Percentiles rank a stretch among this genome's conserved stretches.
Evolutionary conservation across 2,888 invertebrate species (phyloP).

Genomic region (Erynnis tages): DNA sequence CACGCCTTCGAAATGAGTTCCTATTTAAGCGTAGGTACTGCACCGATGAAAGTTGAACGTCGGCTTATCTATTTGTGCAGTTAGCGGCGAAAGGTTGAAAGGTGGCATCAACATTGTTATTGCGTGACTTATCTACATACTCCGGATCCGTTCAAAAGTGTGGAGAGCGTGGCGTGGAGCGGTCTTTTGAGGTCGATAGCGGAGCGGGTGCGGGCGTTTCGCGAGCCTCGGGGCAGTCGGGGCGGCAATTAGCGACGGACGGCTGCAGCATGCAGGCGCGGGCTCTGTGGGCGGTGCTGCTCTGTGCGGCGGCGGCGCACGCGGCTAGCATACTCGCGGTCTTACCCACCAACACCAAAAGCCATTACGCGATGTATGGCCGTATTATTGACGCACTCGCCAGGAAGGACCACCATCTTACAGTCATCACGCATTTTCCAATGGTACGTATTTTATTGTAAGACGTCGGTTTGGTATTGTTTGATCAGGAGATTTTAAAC

Average conservation of each 20-base stretch:
- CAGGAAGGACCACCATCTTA: constrained; percentile 63
- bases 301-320: constrained; percentile 47
- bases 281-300: constrained; percentile 51
- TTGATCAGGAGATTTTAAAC: not conserved
- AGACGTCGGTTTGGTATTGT: too few species aligned
- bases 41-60: constrained; percentile 9
- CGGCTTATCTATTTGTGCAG: constrained; percentile 12
- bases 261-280: constrained; percentile 68
- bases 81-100: constrained; percentile 12
- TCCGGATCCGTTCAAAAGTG: constrained; percentile 31
- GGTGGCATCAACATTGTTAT: constrained; percentile 27
- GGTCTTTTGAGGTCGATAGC: constrained; percentile 11
- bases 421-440: constrained; percentile 72
- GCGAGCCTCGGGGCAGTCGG: constrained; percentile 26
- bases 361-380: constrained; percentile 79
- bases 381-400: constrained; percentile 70
- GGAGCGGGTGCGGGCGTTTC: constrained; percentile 3
- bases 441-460: constrained; percentile 57
- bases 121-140: constrained; percentile 39
- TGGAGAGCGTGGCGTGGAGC: constrained; percentile 5
- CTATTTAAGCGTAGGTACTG: constrained; percentile 15
- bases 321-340: constrained; percentile 71
- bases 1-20: constrained; percentile 11
- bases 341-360: constrained; percentile 76
- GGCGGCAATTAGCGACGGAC: constrained; percentile 54